Evolutionary conservation across 2,797 vertebrate species (phyloP), one percentile per base, ranked within the genome.

Genomic region (Rhyacichthys aspro): DNA sequence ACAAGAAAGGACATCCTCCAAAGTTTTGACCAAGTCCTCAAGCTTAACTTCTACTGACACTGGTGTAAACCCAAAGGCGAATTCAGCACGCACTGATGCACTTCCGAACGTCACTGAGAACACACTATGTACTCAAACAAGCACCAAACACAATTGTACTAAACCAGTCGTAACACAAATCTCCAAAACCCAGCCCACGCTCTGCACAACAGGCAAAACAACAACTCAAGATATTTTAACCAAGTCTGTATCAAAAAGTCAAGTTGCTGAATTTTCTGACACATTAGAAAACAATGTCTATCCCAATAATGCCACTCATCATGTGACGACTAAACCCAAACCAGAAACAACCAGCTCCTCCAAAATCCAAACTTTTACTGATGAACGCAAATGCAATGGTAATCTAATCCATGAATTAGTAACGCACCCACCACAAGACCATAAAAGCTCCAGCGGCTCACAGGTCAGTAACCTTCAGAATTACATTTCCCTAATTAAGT

Each of bases 401-500:
- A 67, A 82, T 80, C 17, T 60, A 67, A 73, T 78, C 54, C 69
- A 74, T 68, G 62, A 78, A 57, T 66, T 74, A 45, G 37, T 46
- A 9, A n/a, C 19, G 53, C 59, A 63, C 48, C 63, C 73, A 59
- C 50, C 78, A 38, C 53, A 74, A 62, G 50, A 56, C 8, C 50
- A 43, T 65, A 50, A 45, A 66, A 64, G 72, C 78, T 74, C 72
- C 18, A 64, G 61, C 59, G 44, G 11, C 63, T 76, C 75, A 54
- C 81, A 85, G 67, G 84, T 83, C 78, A 63, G 66, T 59, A 63
- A 78, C 64, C 70, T 59, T 77, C 81, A 78, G 66, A 82, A 79
- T 68, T 67, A 60, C 54, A 76, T 76, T 81, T 80, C 79, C 71
- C 63, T 80, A 83, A 88, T 87, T 64, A 83, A 85, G 65, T 74